Evolutionary conservation across 23 tunicate genomes (phyloP).

Genomic region (Phallusia fumigata): DNA sequence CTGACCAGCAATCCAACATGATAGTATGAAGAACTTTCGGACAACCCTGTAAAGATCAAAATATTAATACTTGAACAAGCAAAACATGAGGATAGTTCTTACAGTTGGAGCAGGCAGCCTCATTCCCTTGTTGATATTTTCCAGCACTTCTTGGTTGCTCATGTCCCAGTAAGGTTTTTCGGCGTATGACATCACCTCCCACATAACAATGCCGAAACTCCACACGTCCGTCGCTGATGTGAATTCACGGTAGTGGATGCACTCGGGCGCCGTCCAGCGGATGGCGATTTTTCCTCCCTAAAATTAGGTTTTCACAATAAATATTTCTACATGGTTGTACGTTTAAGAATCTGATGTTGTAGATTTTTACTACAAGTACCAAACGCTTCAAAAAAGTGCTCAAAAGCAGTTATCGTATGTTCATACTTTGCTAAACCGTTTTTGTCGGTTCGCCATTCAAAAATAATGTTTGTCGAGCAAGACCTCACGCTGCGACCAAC

Average conservation of each 20-base stretch:
- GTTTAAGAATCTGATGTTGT: too few species aligned
- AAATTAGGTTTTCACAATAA: neutral
- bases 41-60: constrained; percentile 44
- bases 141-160: constrained; percentile 81
- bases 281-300: constrained; percentile 99
- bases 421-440: too few species aligned
- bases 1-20: constrained; percentile 86
- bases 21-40: constrained; percentile 71
- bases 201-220: constrained; percentile 96
- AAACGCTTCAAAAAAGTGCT: too few species aligned
- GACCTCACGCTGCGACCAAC: too few species aligned
- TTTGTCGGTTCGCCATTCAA: too few species aligned
- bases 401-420: too few species aligned
- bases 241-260: constrained; percentile 71
- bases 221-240: constrained; percentile 96
- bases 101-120: constrained; percentile 90
- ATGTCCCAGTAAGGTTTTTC: constrained; percentile 99
- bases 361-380: too few species aligned
- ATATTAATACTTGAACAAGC: too few species aligned
- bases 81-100: constrained; percentile 25
- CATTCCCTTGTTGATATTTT: constrained; percentile 76
- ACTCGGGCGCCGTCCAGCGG: constrained; percentile 99
- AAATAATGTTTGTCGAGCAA: too few species aligned
- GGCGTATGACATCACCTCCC: constrained; percentile 99
- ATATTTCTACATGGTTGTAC: too few species aligned